Percentiles rank a stretch among this genome's conserved stretches.
Evolutionary conservation across 2,113 vertebrate species (phyloP).

Genomic region (Festucalex cinctus): DNA sequence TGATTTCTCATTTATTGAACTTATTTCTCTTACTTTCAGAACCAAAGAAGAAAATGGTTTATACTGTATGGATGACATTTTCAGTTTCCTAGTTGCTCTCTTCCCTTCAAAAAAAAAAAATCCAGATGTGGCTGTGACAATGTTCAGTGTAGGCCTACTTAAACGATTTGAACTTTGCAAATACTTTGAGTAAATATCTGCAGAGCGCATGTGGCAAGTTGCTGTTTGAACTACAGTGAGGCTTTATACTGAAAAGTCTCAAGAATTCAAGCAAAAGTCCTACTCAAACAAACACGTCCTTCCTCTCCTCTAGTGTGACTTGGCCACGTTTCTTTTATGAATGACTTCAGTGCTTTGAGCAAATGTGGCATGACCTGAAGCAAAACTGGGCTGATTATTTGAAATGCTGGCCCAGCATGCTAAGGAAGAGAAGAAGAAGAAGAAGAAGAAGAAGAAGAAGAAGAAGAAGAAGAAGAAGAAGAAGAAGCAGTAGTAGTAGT

Average conservation of each 20-base stretch:
- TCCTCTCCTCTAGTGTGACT: not conserved
- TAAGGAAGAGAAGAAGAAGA: conserved; percentile 24
- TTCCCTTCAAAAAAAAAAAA: not conserved
- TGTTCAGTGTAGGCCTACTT: not conserved
- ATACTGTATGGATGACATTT: not conserved
- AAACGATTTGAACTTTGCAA: not conserved
- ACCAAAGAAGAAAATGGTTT: not conserved
- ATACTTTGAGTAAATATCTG: not conserved
- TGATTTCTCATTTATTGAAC: too few relatives aligned
- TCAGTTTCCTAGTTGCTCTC: not conserved
- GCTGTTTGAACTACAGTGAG: not conserved
- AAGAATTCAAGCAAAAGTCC: not conserved
- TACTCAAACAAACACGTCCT: conserved; percentile 5
- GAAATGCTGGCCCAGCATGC: conserved; percentile 13
- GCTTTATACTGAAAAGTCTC: not conserved
- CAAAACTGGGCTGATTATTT: conserved; percentile 19
- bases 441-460: too few relatives aligned
- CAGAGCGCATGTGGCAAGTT: not conserved
- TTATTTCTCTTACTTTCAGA: not conserved
- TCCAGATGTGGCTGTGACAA: not conserved
- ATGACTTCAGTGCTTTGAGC: conserved; percentile 11
- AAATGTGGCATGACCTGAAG: not conserved
- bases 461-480: too few relatives aligned
- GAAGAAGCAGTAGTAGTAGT: too few relatives aligned
- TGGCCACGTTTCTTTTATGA: conserved; percentile 1